A percentile compares a stretch with the other conserved stretches of the same genome.
These are phyloP conservation scores for Drosophila kurseongensis DNA, from an alignment of 1,140 invertebrate species.

Conservation along the genomic window DNA sequence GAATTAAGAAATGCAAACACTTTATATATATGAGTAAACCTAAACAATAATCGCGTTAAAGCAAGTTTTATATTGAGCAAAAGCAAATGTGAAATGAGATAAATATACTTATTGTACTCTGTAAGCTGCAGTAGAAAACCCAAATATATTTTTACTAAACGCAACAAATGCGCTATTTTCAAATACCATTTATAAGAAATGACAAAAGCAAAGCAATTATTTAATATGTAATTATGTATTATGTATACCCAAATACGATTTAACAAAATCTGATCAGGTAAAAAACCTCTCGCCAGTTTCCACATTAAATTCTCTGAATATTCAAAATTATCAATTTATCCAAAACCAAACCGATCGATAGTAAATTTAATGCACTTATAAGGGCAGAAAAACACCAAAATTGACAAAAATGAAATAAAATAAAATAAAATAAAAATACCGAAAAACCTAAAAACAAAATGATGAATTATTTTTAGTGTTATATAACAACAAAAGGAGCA, in stretches of 20 bases:
- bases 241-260: slow-evolving; percentile 50
- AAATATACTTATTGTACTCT: slow-evolving; percentile 55
- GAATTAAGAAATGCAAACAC: slow-evolving; percentile 71
- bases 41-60: slow-evolving; percentile 50
- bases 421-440: slow-evolving; percentile 75
- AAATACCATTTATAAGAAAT: slow-evolving; percentile 78
- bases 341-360: slow-evolving; percentile 26
- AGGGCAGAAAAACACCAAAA: slow-evolving; percentile 59
- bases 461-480: not conserved
- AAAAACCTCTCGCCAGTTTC: slow-evolving; percentile 26
- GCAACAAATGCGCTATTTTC: slow-evolving; percentile 77
- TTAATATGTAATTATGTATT: slow-evolving; percentile 80
- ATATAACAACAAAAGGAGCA: not conserved
- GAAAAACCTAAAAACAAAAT: slow-evolving; percentile 55
- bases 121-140: slow-evolving; percentile 75
- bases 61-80: slow-evolving; percentile 56
- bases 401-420: slow-evolving; percentile 67
- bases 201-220: slow-evolving; percentile 81
- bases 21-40: slow-evolving; percentile 54
- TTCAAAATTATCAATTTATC: slow-evolving; percentile 18
- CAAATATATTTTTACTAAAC: slow-evolving; percentile 83
- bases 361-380: slow-evolving; percentile 51
- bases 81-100: slow-evolving; percentile 52
- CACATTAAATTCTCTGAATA: slow-evolving; percentile 37
- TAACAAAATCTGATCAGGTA: slow-evolving; percentile 42